Evolutionary conservation across 2,113 vertebrate genomes (phyloP).

Genomic region (Cephalopholis sonnerati): DNA sequence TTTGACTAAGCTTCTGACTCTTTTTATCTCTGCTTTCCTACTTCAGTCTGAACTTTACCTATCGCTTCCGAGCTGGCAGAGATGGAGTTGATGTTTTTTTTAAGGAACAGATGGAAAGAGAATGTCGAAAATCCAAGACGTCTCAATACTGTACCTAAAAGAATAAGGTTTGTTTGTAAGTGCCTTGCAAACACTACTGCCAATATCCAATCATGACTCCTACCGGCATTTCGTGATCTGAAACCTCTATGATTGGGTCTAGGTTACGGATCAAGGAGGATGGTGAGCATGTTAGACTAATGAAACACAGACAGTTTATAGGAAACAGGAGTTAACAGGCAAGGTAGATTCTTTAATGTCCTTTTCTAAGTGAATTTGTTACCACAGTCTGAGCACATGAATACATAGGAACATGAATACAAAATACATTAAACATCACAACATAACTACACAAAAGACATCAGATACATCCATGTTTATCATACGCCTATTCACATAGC

Average conservation of each 20-base stretch:
- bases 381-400: no score
- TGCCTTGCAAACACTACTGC: not conserved
- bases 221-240: not conserved
- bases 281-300: not conserved
- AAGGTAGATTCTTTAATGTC: no score
- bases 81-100: not conserved
- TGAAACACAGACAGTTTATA: not conserved
- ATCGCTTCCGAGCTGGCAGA: not conserved
- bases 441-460: no score
- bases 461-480: no score
- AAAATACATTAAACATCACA: no score
- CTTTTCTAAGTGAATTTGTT: no score
- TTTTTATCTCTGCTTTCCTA: not conserved
- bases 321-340: not conserved
- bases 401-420: no score
- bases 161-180: not conserved
- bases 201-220: not conserved
- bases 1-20: not conserved
- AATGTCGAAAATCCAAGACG: not conserved
- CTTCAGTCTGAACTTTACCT: not conserved
- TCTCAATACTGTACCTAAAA: not conserved
- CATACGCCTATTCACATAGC: no score
- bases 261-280: not conserved
- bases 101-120: conserved; percentile 14
- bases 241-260: not conserved